Evolutionary conservation across 1,140 invertebrate species (phyloP).

Genomic region (Hypsibius dujardini): DNA sequence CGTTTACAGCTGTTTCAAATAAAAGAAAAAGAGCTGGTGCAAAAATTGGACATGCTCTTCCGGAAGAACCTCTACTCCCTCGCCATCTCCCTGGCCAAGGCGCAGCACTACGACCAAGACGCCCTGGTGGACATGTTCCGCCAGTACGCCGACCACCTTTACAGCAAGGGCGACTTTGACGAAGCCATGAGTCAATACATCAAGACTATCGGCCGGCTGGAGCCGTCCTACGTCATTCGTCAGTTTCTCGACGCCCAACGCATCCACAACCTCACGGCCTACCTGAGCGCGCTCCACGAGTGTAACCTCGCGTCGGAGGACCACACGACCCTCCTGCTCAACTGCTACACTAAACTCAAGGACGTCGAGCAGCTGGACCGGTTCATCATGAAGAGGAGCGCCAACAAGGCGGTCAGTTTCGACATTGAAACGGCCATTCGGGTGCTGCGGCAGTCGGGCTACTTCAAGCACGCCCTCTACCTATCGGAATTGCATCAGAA

Average conservation of each 20-base stretch:
- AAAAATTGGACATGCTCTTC: conserved; percentile 67
- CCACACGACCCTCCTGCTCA: conserved; percentile 71
- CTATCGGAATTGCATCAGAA: conserved; percentile 60
- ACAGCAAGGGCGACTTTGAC: conserved; percentile 67
- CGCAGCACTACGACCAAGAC: conserved; percentile 71
- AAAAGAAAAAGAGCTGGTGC: conserved; percentile 74
- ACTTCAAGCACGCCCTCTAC: conserved; percentile 59
- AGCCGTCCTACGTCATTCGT: conserved; percentile 78
- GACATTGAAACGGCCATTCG: conserved; percentile 82
- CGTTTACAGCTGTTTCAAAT: conserved; percentile 48
- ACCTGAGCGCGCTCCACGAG: conserved; percentile 70
- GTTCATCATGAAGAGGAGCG: conserved; percentile 53
- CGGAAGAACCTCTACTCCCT: conserved; percentile 85
- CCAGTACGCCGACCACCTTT: conserved; percentile 81
- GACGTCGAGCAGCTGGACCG: conserved; percentile 63
- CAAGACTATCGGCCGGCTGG: conserved; percentile 75
- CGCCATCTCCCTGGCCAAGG: conserved; percentile 63
- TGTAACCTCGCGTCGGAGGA: conserved; percentile 65
- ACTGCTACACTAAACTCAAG: conserved; percentile 67
- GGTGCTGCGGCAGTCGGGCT: conserved; percentile 63
- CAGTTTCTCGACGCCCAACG: conserved; percentile 71
- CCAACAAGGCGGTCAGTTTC: conserved; percentile 61
- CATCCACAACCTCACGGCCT: conserved; percentile 66
- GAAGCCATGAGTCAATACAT: conserved; percentile 80
- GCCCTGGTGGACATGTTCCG: conserved; percentile 70